A percentile compares a stretch with the other conserved stretches of the same genome.
These are phyloP conservation scores for Menidia beryllina DNA, from an alignment of 2,113 vertebrate species.

Conservation along the genomic window DNA sequence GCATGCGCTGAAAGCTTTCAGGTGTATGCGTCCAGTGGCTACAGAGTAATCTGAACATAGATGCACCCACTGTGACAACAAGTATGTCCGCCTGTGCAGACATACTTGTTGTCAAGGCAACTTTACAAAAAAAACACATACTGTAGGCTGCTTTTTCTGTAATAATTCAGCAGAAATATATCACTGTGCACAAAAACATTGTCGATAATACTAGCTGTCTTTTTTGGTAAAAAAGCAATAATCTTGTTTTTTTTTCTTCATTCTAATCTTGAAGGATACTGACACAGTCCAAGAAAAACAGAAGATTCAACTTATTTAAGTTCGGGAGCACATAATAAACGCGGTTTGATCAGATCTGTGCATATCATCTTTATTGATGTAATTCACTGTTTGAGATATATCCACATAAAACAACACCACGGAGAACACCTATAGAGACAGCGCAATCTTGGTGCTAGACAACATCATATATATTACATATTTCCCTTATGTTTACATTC, in stretches of 20 bases:
- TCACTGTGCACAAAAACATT: background rate
- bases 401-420: slow-evolving; percentile 58
- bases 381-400: slow-evolving; percentile 46
- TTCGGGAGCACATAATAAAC: background rate
- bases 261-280: too few species aligned
- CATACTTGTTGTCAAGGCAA: slow-evolving; percentile 15
- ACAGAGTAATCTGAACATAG: slow-evolving; percentile 30
- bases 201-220: too few species aligned
- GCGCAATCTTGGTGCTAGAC: slow-evolving; percentile 33
- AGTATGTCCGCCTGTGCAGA: background rate
- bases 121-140: too few species aligned
- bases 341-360: background rate
- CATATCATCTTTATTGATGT: slow-evolving; percentile 56
- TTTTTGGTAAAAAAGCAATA: background rate
- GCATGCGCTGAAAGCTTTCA: slow-evolving; percentile 6
- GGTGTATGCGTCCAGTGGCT: slow-evolving; percentile 23
- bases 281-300: too few species aligned
- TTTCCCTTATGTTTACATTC: slow-evolving; percentile 49
- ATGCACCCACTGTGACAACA: slow-evolving; percentile 8
- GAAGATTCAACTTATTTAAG: too few species aligned
- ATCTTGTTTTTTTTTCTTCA: background rate
- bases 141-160: too few species aligned
- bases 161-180: background rate
- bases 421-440: slow-evolving; percentile 37
- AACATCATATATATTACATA: slow-evolving; percentile 26